phyloP scores from a whole-genome alignment of 2,888 invertebrate species.

The Lycaena phlaeas region DNA sequence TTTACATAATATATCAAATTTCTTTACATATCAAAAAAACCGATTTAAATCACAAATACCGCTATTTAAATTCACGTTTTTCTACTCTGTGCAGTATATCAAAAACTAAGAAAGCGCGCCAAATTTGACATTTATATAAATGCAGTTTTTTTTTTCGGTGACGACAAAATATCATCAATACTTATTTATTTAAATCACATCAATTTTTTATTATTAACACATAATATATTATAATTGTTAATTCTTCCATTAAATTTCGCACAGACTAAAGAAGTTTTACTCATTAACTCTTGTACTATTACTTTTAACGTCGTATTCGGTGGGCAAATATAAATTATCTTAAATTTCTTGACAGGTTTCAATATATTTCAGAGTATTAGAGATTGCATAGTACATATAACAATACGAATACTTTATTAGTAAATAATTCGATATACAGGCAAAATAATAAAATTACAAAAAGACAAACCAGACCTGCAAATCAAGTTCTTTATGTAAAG shows the following conservation, averaged over 20 bases:
- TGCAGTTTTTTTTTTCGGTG: too few relatives aligned
- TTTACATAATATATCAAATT: neutral
- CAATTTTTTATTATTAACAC: neutral
- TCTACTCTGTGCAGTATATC: too few relatives aligned
- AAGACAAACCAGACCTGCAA: neutral
- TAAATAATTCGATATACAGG: neutral
- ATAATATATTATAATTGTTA: too few relatives aligned
- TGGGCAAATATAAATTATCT: slow-evolving; percentile 39
- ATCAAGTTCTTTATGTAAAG: too few relatives aligned
- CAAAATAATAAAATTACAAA: slow-evolving; percentile 2
- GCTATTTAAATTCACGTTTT: neutral
- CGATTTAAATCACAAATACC: neutral
- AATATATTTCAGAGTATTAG: slow-evolving; percentile 25
- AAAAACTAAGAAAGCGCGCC: neutral
- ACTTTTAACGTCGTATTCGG: slow-evolving; percentile 31
- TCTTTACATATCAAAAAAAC: neutral
- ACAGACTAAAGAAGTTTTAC: slow-evolving; percentile 2
- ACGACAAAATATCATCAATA: neutral
- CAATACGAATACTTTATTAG: slow-evolving; percentile 1
- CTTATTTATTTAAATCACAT: neutral
- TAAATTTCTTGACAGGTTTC: slow-evolving; percentile 2
- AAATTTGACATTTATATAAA: neutral
- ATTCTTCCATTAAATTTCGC: neutral
- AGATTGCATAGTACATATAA: slow-evolving; percentile 26
- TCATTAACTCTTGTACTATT: slow-evolving; percentile 10